These are phyloP conservation scores for Crossaster papposus DNA, from an alignment of 53 echinoderm and acorn worm genomes.

Conservation along the genomic window DNA sequence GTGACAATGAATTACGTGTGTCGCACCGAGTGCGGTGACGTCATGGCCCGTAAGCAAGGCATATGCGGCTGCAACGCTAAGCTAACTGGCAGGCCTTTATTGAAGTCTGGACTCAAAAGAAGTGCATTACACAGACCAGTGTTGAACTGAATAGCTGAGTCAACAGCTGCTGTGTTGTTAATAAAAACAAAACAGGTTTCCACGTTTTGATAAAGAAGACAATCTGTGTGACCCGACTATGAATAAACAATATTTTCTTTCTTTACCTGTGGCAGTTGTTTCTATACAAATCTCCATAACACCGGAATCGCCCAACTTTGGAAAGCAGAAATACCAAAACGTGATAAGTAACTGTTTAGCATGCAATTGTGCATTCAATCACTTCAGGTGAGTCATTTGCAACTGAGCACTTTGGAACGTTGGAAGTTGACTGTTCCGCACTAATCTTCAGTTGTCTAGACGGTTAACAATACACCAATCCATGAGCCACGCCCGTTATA, in stretches of 20 bases:
- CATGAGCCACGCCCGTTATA: too few species aligned
- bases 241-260: background rate
- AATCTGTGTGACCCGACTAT: background rate
- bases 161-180: background rate
- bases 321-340: background rate
- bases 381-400: background rate
- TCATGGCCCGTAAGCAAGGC: constrained; percentile 41
- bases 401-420: too few species aligned
- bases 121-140: constrained; percentile 21
- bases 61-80: constrained; percentile 33
- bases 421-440: too few species aligned
- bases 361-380: background rate
- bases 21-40: background rate
- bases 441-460: too few species aligned
- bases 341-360: background rate
- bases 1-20: background rate
- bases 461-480: too few species aligned
- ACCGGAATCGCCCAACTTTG: background rate
- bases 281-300: too few species aligned
- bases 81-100: background rate
- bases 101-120: constrained; percentile 27
- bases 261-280: background rate
- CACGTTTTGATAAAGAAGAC: background rate
- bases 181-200: background rate
- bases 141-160: background rate